A percentile compares a stretch with the other conserved stretches of the same genome.
Evolutionary conservation across 1,140 invertebrate species (phyloP).

Genomic region (Brachionus rotundiformis): DNA sequence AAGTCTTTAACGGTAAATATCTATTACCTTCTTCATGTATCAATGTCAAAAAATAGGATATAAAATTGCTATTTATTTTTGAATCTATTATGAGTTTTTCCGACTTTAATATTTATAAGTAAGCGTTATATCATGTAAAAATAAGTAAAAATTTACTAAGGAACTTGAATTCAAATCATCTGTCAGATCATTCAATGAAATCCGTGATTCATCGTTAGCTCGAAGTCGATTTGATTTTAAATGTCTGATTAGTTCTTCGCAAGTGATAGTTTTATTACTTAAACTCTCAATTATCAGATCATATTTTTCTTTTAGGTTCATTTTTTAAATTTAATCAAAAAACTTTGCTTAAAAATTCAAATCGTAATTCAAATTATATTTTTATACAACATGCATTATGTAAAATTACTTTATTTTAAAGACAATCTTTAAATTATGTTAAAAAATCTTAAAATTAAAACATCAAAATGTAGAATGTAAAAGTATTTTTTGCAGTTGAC

Average conservation of each 20-base stretch:
- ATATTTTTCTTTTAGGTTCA: constrained; percentile 30
- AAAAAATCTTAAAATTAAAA: too few relatives aligned
- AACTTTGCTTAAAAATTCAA: too few relatives aligned
- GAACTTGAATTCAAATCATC: constrained; percentile 30
- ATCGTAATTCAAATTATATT: too few relatives aligned
- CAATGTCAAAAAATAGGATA: constrained; percentile 37
- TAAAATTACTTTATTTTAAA: neutral
- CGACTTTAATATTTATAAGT: neutral
- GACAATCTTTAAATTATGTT: neutral
- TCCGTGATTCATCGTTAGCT: neutral
- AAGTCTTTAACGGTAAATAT: constrained; percentile 24
- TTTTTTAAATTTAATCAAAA: too few relatives aligned
- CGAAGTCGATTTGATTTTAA: constrained; percentile 5
- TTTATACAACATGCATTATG: neutral
- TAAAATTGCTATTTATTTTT: constrained; percentile 38
- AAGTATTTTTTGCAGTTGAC: too few relatives aligned
- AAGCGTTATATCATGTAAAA: too few relatives aligned
- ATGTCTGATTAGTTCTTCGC: neutral
- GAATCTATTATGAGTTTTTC: neutral
- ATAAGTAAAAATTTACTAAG: neutral
- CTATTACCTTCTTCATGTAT: constrained; percentile 46
- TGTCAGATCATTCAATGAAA: neutral
- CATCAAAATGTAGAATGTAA: too few relatives aligned
- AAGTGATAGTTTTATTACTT: neutral
- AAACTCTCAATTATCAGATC: constrained; percentile 21